A percentile compares a stretch with the other conserved stretches of the same genome.
phyloP scores from a whole-genome alignment of 2,797 vertebrate species.

The Apogon hyalosoma region DNA sequence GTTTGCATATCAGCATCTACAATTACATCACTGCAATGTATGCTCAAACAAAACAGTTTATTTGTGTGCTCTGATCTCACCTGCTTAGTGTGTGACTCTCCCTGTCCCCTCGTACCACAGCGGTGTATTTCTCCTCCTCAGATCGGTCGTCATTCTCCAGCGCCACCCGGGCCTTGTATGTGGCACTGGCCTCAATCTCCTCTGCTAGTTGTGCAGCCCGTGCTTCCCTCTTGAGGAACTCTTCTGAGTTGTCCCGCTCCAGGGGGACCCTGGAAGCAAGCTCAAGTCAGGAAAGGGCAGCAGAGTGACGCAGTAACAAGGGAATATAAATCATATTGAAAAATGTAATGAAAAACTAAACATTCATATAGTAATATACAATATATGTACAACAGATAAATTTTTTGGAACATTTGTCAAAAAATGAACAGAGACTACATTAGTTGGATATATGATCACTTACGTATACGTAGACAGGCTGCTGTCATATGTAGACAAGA shows the following conservation, averaged over 20 bases:
- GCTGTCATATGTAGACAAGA: constrained; percentile 98
- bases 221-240: constrained; percentile 97
- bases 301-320: not conserved
- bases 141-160: constrained; percentile 97
- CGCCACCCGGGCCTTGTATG: constrained; percentile 96
- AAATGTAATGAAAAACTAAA: not conserved
- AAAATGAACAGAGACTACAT: not conserved
- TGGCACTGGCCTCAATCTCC: constrained; percentile 98
- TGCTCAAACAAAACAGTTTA: not conserved
- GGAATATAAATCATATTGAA: not conserved
- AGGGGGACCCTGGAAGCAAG: constrained; percentile 89
- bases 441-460: constrained; percentile 64
- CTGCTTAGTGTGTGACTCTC: constrained; percentile 91
- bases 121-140: constrained; percentile 98
- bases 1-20: not conserved
- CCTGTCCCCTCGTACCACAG: constrained; percentile 93
- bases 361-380: not conserved
- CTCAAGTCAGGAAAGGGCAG: constrained; percentile 22
- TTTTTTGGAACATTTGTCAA: not conserved
- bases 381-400: not conserved
- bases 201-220: constrained; percentile 97
- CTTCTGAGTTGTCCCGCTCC: constrained; percentile 98
- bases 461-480: constrained; percentile 99
- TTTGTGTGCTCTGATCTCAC: constrained; percentile 73
- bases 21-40: constrained; percentile 3